Conservation (phyloP, 1,140 invertebrate species). For the Eupeodes corollae region DNA sequence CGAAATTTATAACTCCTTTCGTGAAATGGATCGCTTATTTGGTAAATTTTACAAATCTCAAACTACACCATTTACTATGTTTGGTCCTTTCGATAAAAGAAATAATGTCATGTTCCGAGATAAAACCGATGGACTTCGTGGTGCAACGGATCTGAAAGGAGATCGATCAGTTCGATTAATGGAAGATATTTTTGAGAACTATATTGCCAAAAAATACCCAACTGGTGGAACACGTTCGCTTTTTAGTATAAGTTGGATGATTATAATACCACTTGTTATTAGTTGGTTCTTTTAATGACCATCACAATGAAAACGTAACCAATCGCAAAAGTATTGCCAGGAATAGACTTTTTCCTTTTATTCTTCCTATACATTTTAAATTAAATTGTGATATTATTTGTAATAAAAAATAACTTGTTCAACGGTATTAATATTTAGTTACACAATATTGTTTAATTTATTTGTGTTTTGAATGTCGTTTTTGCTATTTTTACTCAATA, state of each 20-base stretch:
- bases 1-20: slow-evolving; percentile 53
- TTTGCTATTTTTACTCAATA: too few species aligned
- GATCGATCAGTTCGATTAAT: slow-evolving; percentile 25
- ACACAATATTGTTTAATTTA: too few species aligned
- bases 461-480: too few species aligned
- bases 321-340: too few species aligned
- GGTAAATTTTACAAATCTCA: slow-evolving; percentile 47
- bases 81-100: slow-evolving; percentile 49
- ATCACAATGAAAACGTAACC: too few species aligned
- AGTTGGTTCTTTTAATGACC: too few species aligned
- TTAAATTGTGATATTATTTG: not conserved
- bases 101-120: slow-evolving; percentile 56
- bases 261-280: too few species aligned
- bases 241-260: not conserved
- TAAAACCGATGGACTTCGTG: slow-evolving; percentile 42
- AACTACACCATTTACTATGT: slow-evolving; percentile 52
- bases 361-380: not conserved
- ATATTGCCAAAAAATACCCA: slow-evolving; percentile 18
- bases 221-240: not conserved
- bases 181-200: slow-evolving; percentile 28
- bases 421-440: not conserved
- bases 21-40: slow-evolving; percentile 54
- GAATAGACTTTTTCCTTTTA: too few species aligned
- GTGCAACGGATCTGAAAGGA: slow-evolving; percentile 32
- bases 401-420: not conserved